Conservation (phyloP, 2,888 invertebrate genomes). For the Esperia sulphurella region DNA sequence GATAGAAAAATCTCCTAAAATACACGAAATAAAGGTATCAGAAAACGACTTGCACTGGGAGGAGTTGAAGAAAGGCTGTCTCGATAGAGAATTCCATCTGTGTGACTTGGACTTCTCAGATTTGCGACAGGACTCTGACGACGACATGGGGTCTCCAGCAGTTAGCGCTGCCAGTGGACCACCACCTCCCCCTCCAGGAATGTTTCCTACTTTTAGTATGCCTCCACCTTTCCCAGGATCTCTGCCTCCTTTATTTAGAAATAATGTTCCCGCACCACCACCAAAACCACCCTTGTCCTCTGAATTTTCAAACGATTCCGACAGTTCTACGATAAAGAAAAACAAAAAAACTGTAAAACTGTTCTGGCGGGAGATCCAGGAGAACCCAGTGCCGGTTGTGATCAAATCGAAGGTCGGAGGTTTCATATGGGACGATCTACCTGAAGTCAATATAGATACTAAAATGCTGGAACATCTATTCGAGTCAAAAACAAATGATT, state of each 20-base stretch:
- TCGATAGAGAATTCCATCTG: slow-evolving; percentile 87
- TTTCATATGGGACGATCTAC: slow-evolving; percentile 95
- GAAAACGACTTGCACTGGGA: slow-evolving; percentile 98
- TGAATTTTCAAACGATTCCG: slow-evolving; percentile 58
- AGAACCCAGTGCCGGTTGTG: slow-evolving; percentile 79
- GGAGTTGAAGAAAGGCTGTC: slow-evolving; percentile 85
- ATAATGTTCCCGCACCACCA: slow-evolving; percentile 55
- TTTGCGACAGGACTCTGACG: slow-evolving; percentile 92
- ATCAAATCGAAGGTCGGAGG: slow-evolving; percentile 81
- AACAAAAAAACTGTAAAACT: slow-evolving; percentile 98
- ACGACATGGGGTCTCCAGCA: slow-evolving; percentile 85
- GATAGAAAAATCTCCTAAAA: slow-evolving; percentile 82
- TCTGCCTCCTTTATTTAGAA: slow-evolving; percentile 62
- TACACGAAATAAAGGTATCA: slow-evolving; percentile 88
- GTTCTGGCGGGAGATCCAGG: slow-evolving; percentile 98
- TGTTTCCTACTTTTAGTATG: slow-evolving; percentile 71
- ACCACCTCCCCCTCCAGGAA: slow-evolving; percentile 88
- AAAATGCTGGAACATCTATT: slow-evolving; percentile 97
- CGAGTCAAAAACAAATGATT: slow-evolving; percentile 97
- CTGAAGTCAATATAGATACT: slow-evolving; percentile 91
- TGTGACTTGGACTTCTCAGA: slow-evolving; percentile 99
- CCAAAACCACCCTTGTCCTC: slow-evolving; percentile 52
- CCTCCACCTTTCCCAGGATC: slow-evolving; percentile 75
- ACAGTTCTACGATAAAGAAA: slow-evolving; percentile 83
- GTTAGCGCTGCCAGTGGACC: slow-evolving; percentile 83